Percentiles rank a stretch among this genome's conserved stretches.
Conservation (phyloP, 2,113 vertebrate species). For the Antigone vipio region DNA sequence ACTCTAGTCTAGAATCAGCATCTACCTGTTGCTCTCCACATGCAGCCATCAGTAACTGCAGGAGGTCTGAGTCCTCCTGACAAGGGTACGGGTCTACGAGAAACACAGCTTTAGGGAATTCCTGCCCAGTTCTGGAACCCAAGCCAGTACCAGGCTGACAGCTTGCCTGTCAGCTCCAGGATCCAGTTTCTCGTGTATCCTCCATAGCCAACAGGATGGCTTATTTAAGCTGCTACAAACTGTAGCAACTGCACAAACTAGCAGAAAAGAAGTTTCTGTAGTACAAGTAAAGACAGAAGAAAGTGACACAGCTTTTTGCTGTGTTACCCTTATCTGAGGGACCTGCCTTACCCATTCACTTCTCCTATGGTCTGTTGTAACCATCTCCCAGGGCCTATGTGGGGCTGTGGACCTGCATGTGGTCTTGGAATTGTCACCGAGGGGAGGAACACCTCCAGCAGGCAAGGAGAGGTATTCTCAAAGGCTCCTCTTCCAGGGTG, state of each 20-base stretch:
- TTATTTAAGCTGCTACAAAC: background rate
- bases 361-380: background rate
- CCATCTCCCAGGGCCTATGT: background rate
- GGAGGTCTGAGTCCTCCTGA: background rate
- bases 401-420: background rate
- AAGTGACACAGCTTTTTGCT: background rate
- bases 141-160: background rate
- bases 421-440: background rate
- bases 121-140: background rate
- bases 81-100: background rate
- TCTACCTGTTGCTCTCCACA: background rate
- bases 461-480: background rate
- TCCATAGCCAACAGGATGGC: background rate
- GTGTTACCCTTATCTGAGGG: background rate
- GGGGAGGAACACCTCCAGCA: background rate
- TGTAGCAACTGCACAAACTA: background rate
- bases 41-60: background rate
- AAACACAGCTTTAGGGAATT: background rate
- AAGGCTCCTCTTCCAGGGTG: accelerated
- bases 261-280: background rate
- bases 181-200: background rate
- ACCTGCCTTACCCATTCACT: background rate
- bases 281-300: background rate
- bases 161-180: background rate
- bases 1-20: background rate